Evolutionary conservation across 2,797 vertebrate species (phyloP).

Genomic region (Eptatretus atami): DNA sequence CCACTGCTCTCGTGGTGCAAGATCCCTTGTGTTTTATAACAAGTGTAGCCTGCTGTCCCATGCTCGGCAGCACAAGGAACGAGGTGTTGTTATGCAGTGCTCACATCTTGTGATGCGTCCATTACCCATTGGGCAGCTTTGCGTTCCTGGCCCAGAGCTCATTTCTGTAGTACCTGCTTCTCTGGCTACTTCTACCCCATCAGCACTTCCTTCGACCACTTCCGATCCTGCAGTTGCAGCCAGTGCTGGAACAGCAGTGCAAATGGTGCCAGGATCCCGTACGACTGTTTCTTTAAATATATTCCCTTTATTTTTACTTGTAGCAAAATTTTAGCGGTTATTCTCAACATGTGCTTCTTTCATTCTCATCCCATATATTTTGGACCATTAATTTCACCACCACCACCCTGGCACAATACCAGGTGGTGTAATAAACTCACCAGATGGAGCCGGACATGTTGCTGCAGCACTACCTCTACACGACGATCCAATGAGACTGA

Average conservation of each 20-base stretch:
- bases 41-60: slow-evolving; percentile 91
- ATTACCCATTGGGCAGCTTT: slow-evolving; percentile 78
- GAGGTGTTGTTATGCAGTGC: slow-evolving; percentile 70
- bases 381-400: no score
- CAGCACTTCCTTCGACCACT: background rate
- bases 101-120: slow-evolving; percentile 78
- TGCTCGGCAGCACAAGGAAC: slow-evolving; percentile 69
- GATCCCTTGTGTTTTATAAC: slow-evolving; percentile 69
- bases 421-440: slow-evolving; percentile 1
- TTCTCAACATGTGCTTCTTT: no score
- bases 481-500: slow-evolving; percentile 43
- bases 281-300: no score
- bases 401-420: background rate
- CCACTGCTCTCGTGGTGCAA: slow-evolving; percentile 35
- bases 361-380: no score
- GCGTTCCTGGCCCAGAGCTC: slow-evolving; percentile 14
- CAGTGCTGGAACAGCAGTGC: background rate
- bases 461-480: slow-evolving; percentile 60
- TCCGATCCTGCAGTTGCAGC: slow-evolving; percentile 4
- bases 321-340: no score
- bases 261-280: no score
- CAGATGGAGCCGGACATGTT: slow-evolving; percentile 15
- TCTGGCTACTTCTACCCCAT: background rate
- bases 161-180: background rate
- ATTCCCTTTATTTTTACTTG: no score